A percentile compares a stretch with the other conserved stretches of the same genome.
Conservation (phyloP, 2,888 invertebrate genomes). For the Tenthredo mesomela region DNA sequence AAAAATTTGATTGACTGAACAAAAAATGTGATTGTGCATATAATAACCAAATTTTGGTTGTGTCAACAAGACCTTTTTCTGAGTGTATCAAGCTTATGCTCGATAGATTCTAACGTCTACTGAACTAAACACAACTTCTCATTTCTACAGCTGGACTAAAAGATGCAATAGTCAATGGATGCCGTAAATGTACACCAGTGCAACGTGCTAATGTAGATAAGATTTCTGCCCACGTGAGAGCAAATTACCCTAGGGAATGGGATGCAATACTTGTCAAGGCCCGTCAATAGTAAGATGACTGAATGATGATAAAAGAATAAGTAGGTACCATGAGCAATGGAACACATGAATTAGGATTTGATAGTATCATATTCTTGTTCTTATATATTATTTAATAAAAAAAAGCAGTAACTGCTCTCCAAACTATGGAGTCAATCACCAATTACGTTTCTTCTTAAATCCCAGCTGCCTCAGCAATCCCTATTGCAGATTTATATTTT, state of each 20-base stretch:
- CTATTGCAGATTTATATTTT: background rate
- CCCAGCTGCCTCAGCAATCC: background rate
- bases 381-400: background rate
- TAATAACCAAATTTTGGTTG: too few species aligned
- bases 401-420: background rate
- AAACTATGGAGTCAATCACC: background rate
- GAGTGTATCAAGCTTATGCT: too few species aligned
- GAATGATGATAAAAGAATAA: background rate
- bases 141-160: slow-evolving; percentile 79
- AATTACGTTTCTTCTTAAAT: background rate
- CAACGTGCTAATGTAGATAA: slow-evolving; percentile 79
- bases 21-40: too few species aligned
- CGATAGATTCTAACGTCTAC: background rate
- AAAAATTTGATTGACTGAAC: too few species aligned
- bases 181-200: slow-evolving; percentile 79
- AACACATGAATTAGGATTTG: background rate
- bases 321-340: background rate
- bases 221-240: slow-evolving; percentile 79
- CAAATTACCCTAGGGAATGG: slow-evolving; percentile 81
- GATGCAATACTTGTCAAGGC: slow-evolving; percentile 49
- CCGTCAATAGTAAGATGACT: background rate
- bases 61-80: too few species aligned
- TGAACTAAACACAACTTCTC: background rate
- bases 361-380: background rate
- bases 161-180: slow-evolving; percentile 80